These are phyloP conservation scores for Prionailurus bengalensis DNA, from an alignment of 2,113 vertebrate genomes.

Conservation along the genomic window DNA sequence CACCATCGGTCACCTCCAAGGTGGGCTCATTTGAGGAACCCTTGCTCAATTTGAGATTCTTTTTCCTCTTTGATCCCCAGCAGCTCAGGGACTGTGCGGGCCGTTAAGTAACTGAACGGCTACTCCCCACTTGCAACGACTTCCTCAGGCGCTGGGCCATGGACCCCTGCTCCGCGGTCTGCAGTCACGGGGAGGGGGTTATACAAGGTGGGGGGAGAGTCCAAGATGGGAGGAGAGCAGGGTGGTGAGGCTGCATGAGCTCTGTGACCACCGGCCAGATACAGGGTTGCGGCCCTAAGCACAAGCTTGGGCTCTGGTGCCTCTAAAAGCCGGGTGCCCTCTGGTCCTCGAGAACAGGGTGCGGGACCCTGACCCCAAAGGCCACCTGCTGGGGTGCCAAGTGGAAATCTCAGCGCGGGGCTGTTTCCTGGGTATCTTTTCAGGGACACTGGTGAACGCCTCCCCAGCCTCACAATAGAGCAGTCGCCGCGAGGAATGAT, in stretches of 20 bases:
- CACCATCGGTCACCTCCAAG: constrained; percentile 76
- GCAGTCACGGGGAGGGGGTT: constrained; percentile 75
- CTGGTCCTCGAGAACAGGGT: background rate
- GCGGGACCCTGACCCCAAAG: background rate
- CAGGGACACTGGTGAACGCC: background rate
- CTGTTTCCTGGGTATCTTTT: background rate
- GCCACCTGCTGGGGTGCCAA: background rate
- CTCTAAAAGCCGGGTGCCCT: constrained; percentile 54
- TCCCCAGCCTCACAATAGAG: no score
- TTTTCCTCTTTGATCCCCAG: background rate
- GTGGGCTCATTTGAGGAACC: constrained; percentile 79
- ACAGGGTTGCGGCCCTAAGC: constrained; percentile 73
- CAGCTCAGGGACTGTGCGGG: background rate
- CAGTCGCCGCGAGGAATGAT: background rate
- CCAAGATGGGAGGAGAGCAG: constrained; percentile 76
- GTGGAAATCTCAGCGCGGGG: background rate
- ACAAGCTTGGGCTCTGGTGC: constrained; percentile 39
- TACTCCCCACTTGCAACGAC: constrained; percentile 75
- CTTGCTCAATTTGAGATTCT: constrained; percentile 84
- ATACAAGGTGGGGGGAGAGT: constrained; percentile 79
- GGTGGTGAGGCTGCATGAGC: constrained; percentile 77
- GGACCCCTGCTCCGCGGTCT: constrained; percentile 75
- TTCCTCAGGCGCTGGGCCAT: constrained; percentile 74
- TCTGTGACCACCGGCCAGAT: constrained; percentile 67
- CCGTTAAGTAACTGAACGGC: constrained; percentile 84